Percentiles rank a stretch among this genome's conserved stretches.
Conservation (phyloP, 2,888 invertebrate species). For the Melieria crassipennis region DNA sequence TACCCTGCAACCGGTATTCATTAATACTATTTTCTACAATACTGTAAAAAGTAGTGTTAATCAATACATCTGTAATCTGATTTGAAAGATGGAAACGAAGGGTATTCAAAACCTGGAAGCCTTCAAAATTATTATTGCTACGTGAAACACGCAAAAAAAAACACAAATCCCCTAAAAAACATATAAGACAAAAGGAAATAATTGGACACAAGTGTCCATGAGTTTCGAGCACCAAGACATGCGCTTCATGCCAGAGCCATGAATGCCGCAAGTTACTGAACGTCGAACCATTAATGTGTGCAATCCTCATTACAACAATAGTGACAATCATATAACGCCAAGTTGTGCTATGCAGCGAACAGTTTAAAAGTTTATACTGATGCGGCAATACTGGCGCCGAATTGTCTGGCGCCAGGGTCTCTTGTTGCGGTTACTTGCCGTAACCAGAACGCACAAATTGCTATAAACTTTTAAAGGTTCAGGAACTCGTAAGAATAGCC, state of each 20-base stretch:
- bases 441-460: no score
- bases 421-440: no score
- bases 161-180: background rate
- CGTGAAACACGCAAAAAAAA: conserved; percentile 25
- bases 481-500: no score
- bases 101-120: conserved; percentile 34
- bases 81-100: conserved; percentile 17
- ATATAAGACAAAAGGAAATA: conserved; percentile 11
- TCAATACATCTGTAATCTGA: conserved; percentile 26
- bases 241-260: background rate
- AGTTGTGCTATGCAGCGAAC: no score
- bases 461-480: no score
- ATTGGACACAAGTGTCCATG: conserved; percentile 35
- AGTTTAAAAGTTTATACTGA: no score
- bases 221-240: no score
- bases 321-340: no score
- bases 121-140: conserved; percentile 43
- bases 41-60: conserved; percentile 36
- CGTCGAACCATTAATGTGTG: conserved; percentile 67
- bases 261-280: conserved; percentile 50
- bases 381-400: no score
- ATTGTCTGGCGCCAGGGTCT: no score
- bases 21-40: background rate
- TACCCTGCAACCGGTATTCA: no score
- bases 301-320: conserved; percentile 50